phyloP scores from a whole-genome alignment of 2,797 vertebrate genomes.

The Malacoraja senta region DNA sequence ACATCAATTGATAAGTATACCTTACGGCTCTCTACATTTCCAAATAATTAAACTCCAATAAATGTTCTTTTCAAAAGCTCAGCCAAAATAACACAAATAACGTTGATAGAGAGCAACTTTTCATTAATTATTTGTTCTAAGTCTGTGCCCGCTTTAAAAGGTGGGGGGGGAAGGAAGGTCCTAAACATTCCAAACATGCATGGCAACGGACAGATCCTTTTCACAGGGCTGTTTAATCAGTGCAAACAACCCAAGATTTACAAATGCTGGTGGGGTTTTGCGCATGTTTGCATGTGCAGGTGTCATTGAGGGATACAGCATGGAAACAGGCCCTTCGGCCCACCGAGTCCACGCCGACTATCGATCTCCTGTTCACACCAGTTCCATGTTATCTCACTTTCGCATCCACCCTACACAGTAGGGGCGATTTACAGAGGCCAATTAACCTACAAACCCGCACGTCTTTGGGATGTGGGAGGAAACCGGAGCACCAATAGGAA shows the following conservation, averaged over 20 bases:
- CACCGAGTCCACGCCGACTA: no score
- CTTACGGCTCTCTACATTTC: background rate
- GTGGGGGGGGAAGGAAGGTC: no score
- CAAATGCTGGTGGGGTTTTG: background rate
- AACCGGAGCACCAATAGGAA: no score
- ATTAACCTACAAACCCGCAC: no score
- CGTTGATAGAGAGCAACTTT: background rate
- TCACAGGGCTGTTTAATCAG: background rate
- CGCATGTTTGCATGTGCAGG: background rate
- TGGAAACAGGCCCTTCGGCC: no score
- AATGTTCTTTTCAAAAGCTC: background rate
- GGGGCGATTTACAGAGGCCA: no score
- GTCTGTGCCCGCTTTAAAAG: background rate
- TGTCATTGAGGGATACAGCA: background rate
- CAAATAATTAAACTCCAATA: background rate
- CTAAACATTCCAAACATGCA: background rate
- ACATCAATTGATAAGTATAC: background rate
- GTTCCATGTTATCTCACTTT: no score
- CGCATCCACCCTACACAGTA: no score
- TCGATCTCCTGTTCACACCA: no score
- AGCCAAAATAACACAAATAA: background rate
- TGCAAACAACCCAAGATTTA: background rate
- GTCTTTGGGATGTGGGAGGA: no score
- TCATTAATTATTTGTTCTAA: background rate
- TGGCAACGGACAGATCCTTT: background rate